Conservation (phyloP, 1,140 invertebrate species). For the Cylas formicarius region DNA sequence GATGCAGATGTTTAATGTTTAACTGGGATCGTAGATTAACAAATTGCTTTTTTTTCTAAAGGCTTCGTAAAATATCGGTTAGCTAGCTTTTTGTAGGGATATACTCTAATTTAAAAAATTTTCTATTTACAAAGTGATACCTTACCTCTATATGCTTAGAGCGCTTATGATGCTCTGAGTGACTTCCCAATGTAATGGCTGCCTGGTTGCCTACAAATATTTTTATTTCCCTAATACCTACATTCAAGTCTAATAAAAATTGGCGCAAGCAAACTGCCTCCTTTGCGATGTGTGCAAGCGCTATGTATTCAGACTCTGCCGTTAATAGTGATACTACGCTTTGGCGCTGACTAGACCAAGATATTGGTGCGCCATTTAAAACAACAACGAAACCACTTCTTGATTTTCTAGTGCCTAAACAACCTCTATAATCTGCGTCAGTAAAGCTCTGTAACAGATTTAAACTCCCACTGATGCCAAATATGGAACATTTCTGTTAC, state of each 20-base stretch:
- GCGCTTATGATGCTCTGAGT: conserved; percentile 26
- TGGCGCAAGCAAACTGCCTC: conserved; percentile 31
- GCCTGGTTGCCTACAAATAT: conserved; percentile 9
- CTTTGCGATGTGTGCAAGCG: conserved; percentile 32
- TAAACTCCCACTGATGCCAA: conserved; percentile 11
- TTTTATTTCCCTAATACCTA: not conserved
- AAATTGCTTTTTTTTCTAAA: conserved; percentile 7
- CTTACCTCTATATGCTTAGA: conserved; percentile 37
- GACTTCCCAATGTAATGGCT: conserved; percentile 2
- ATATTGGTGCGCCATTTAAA: conserved; percentile 32
- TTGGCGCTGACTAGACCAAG: conserved; percentile 41
- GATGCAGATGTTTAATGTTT: no score
- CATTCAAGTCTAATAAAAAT: conserved; percentile 31
- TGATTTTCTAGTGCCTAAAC: conserved; percentile 34
- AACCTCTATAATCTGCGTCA: conserved; percentile 40
- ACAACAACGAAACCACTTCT: conserved; percentile 36
- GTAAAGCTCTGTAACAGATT: conserved; percentile 25
- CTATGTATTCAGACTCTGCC: conserved; percentile 43
- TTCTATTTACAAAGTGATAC: conserved; percentile 34
- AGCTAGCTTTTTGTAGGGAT: conserved; percentile 9
- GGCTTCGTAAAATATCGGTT: conserved; percentile 26
- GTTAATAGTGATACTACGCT: conserved; percentile 33
- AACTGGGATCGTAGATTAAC: not conserved
- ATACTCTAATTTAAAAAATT: conserved; percentile 7
- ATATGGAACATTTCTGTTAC: conserved; percentile 40